Base-by-base conservation (phyloP, 1,140 invertebrate species). In the Scaptomyza montana region DNA sequence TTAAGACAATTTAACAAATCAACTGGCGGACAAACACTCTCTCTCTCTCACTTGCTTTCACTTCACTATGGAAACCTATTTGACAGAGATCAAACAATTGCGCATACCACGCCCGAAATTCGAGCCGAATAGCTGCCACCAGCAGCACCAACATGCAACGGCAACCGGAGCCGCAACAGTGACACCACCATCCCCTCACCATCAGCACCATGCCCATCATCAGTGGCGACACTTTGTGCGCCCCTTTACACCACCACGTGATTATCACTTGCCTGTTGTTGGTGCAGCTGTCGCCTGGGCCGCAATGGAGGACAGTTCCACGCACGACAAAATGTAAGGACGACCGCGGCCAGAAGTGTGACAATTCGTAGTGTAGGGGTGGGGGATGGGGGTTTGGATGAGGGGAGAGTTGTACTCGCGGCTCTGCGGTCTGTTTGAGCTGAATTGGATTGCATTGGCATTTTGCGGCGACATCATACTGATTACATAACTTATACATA, bases 61-160 rank as follows among this genome's bases (percentile, higher is more conserved):
- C 47, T 59, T 30, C 61, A 86, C 49, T 68, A 97, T 97, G 96
- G 96, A 97, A 89, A 95, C 95, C 72, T 97, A 96, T 95, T 92
- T 97, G 77, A 95, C 94, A 53, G 96, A 97, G 87, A 95, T 97
- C 30, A 96, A 97, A 92, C 94, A 95, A 80, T 95, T 97, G 62
- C 93, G 95, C 72, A 97, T 97, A 74, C 96, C 96, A 54, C 93
- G 96, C 66, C 96, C 96, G 33, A 97, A 97, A 93, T 96, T 97
- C 86, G 95, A 95, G 67, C 94, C 93, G 73, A 94, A 77, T 94
- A 94, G 86, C 94, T 95, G 87, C 94, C 95, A 49, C 94, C 95
- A 36, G 95, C 95, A 90, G 62, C 82, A 92, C 92, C 64, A 87
- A 47, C 82, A 86, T 71, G 81, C 81, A 95, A 95, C 90, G 95